phyloP scores from a whole-genome alignment of 2,113 vertebrate species.

The Salvelinus alpinus region DNA sequence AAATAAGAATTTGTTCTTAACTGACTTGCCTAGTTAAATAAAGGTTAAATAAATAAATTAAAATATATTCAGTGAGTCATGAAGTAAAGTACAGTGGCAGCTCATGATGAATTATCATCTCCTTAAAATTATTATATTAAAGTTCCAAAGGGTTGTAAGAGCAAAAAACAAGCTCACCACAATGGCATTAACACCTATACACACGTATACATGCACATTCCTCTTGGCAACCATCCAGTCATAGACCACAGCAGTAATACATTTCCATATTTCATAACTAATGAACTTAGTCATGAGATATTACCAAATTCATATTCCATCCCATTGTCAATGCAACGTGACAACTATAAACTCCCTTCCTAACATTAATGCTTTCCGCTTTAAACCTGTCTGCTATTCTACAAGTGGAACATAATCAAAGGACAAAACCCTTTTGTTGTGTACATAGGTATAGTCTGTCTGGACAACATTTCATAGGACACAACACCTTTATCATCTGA shows the following conservation, averaged over 20 bases:
- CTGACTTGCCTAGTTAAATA: no score
- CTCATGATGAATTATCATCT: conserved; percentile 44
- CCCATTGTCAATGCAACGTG: conserved; percentile 15
- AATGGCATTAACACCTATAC: no score
- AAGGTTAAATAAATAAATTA: not conserved
- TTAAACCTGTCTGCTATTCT: not conserved
- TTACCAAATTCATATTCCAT: conserved; percentile 20
- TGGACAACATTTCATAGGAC: conserved; percentile 33
- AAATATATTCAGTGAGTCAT: conserved; percentile 57
- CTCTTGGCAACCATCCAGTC: not conserved
- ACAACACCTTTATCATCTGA: conserved; percentile 63
- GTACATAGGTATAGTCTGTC: conserved; percentile 13
- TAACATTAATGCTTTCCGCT: not conserved
- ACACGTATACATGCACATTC: not conserved
- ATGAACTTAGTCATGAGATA: not conserved
- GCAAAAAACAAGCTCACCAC: not conserved
- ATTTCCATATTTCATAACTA: conserved; percentile 35
- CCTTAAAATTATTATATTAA: conserved; percentile 33
- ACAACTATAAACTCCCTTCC: conserved; percentile 12
- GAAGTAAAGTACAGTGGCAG: conserved; percentile 34
- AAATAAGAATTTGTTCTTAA: no score
- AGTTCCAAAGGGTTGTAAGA: no score
- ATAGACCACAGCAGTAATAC: conserved; percentile 11
- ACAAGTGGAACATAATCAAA: no score
- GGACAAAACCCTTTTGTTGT: conserved; percentile 64